Conservation (phyloP, 2,888 invertebrate genomes). For the Drosophila parthenogenetica region DNA sequence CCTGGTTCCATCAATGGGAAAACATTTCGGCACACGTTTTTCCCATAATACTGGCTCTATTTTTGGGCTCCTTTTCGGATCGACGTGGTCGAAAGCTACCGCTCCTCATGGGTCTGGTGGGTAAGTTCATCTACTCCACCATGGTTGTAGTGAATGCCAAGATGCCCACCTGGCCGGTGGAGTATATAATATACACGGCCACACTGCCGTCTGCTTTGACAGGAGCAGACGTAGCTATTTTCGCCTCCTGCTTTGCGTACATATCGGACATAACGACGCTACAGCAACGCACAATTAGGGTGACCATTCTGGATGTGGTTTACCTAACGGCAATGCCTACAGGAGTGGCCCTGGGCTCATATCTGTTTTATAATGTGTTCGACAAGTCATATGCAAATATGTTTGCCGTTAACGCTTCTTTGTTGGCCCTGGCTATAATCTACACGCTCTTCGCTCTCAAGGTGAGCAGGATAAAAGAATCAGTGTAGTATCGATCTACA, state of each 20-base stretch:
- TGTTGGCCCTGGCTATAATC: constrained; percentile 88
- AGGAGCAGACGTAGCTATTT: constrained; percentile 92
- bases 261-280: constrained; percentile 91
- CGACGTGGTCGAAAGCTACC: constrained; percentile 91
- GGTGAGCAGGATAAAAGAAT: constrained; percentile 55
- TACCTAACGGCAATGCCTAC: constrained; percentile 93
- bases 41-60: constrained; percentile 91
- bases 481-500: no score
- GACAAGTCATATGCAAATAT: constrained; percentile 89
- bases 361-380: constrained; percentile 88
- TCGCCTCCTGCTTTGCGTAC: constrained; percentile 92
- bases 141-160: constrained; percentile 91
- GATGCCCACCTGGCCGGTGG: constrained; percentile 89
- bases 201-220: constrained; percentile 91
- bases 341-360: constrained; percentile 91
- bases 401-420: constrained; percentile 89
- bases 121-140: constrained; percentile 90
- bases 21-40: constrained; percentile 90
- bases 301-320: constrained; percentile 92
- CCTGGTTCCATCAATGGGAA: constrained; percentile 92
- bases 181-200: constrained; percentile 91
- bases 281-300: constrained; percentile 90
- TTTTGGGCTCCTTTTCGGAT: constrained; percentile 93
- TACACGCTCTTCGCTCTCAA: constrained; percentile 88
- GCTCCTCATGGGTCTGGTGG: constrained; percentile 89